These are phyloP conservation scores for Philopotamus ludificatus DNA, from an alignment of 1,140 invertebrate genomes.

Conservation along the genomic window DNA sequence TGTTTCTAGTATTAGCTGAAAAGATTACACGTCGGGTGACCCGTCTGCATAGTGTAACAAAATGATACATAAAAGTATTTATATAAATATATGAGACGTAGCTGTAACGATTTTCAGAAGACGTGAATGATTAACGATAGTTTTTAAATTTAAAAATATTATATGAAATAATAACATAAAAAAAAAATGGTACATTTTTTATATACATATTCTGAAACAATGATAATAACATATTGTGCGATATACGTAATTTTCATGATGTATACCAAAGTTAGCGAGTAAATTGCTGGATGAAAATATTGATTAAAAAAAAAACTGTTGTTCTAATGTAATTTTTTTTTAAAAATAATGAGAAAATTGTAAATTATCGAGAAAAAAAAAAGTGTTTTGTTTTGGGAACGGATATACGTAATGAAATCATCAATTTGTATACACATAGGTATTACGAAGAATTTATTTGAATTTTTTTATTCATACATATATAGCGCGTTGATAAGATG, in stretches of 20 bases:
- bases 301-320: conserved; percentile 30
- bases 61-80: conserved; percentile 39
- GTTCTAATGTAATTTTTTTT: conserved; percentile 25
- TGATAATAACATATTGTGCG: conserved; percentile 36
- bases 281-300: too few species aligned
- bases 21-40: conserved; percentile 23
- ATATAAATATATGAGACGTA: conserved; percentile 39
- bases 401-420: conserved; percentile 57
- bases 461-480: conserved; percentile 32
- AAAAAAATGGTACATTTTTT: conserved; percentile 39
- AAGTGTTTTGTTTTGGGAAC: conserved; percentile 43
- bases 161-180: too few species aligned
- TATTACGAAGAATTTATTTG: conserved; percentile 26
- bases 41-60: conserved; percentile 31
- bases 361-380: too few species aligned
- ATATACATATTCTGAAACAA: conserved; percentile 42
- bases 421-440: conserved; percentile 41
- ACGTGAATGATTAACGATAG: too few species aligned
- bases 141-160: too few species aligned
- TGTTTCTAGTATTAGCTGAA: conserved; percentile 39
- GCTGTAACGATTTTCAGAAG: conserved; percentile 37
- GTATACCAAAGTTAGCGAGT: conserved; percentile 43
- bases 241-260: conserved; percentile 40
- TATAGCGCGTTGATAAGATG: conserved; percentile 35
- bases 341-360: too few species aligned